phyloP scores from a whole-genome alignment of 2,797 vertebrate species.

The Poliocrania exsul region DNA sequence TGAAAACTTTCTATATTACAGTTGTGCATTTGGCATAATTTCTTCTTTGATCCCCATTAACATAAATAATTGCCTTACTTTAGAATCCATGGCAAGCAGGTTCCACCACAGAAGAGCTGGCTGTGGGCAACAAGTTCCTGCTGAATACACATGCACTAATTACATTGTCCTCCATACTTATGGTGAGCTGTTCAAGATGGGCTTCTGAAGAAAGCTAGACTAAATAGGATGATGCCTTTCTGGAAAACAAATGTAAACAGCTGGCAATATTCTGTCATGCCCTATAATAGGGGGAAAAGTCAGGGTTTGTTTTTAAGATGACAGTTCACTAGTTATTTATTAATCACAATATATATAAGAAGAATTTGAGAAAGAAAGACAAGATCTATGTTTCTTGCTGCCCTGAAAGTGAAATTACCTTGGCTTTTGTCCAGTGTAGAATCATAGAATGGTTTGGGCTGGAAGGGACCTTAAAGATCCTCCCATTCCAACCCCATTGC shows the following conservation, averaged over 20 bases:
- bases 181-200: not conserved
- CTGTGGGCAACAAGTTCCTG: not conserved
- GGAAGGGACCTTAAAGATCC: not conserved
- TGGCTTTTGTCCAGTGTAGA: not conserved
- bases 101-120: not conserved
- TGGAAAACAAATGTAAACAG: not conserved
- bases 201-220: not conserved
- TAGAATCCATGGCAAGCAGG: not conserved
- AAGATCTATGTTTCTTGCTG: not conserved
- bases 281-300: fast-evolving
- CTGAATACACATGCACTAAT: fast-evolving
- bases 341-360: not conserved
- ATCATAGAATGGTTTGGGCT: not conserved
- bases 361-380: not conserved
- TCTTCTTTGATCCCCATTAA: not conserved
- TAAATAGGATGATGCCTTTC: not conserved
- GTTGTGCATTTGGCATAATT: not conserved
- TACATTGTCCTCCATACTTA: not conserved
- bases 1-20: not conserved
- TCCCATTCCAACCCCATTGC: no score
- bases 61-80: not conserved
- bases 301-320: not conserved
- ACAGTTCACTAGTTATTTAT: not conserved
- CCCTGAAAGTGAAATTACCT: not conserved
- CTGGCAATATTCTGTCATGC: not conserved